phyloP scores from a whole-genome alignment of 2,113 vertebrate species.

The Paracanthobrama guichenoti region DNA sequence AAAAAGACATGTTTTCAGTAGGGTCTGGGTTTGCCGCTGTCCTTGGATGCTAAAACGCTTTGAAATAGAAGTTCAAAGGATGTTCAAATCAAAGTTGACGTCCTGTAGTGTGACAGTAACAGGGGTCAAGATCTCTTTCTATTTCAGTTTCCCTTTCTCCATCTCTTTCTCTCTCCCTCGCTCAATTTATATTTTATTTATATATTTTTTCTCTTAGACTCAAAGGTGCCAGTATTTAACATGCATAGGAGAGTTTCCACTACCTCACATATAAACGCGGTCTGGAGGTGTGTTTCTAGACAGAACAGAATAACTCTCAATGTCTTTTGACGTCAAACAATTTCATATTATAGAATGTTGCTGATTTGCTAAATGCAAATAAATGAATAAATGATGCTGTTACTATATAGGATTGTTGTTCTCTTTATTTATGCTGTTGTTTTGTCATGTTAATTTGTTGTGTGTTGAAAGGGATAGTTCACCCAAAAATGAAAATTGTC shows the following conservation, averaged over 20 bases:
- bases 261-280: constrained; percentile 29
- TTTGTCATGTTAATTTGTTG: neutral
- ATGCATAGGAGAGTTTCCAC: constrained; percentile 46
- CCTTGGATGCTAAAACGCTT: constrained; percentile 14
- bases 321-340: neutral
- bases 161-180: constrained; percentile 5
- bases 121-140: constrained; percentile 23
- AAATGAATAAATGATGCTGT: neutral
- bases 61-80: constrained; percentile 41
- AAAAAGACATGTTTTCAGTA: neutral
- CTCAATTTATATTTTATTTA: neutral
- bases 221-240: constrained; percentile 50
- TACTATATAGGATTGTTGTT: neutral
- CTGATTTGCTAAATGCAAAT: neutral
- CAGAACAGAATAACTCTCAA: neutral
- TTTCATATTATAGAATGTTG: neutral
- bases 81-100: constrained; percentile 19
- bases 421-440: neutral
- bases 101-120: constrained; percentile 15
- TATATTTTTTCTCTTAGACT: neutral
- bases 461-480: neutral
- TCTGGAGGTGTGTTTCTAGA: constrained; percentile 12
- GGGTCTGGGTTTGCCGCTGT: neutral
- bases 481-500: too few species aligned
- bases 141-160: neutral